Conservation (phyloP, 2,888 invertebrate genomes). For the Chrysolina haemoptera region DNA sequence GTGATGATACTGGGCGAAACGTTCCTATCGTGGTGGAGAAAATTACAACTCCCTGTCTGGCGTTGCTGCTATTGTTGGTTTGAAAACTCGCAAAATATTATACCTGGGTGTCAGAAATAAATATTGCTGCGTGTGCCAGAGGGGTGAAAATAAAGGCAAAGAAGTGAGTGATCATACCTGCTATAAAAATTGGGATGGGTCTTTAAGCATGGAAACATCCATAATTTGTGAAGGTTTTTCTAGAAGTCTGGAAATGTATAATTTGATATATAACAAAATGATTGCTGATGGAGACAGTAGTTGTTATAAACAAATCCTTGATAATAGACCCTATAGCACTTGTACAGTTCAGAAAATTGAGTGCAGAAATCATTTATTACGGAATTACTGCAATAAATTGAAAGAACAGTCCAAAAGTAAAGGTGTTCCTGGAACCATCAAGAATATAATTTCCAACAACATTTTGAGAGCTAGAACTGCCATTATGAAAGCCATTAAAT, state of each 20-base stretch:
- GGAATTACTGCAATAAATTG: conserved; percentile 38
- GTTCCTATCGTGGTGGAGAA: conserved; percentile 8
- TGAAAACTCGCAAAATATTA: conserved; percentile 28
- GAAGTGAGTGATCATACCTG: conserved; percentile 26
- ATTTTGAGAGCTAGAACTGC: conserved; percentile 32
- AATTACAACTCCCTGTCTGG: conserved; percentile 29
- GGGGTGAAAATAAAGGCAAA: neutral
- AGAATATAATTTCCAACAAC: conserved; percentile 3
- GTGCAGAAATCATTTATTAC: conserved; percentile 42
- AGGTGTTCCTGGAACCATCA: neutral
- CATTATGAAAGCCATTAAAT: conserved; percentile 28
- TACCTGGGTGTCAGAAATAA: conserved; percentile 39
- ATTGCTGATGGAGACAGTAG: conserved; percentile 43
- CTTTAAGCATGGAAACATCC: conserved; percentile 45
- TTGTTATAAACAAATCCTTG: conserved; percentile 31
- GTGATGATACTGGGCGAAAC: conserved; percentile 30
- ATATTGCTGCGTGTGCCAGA: conserved; percentile 37
- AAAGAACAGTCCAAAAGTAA: conserved; percentile 12
- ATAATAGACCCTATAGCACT: conserved; percentile 33
- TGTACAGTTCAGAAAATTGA: conserved; percentile 39
- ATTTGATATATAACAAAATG: conserved; percentile 43
- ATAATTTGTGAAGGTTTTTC: conserved; percentile 47
- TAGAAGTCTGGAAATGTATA: conserved; percentile 38
- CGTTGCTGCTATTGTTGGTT: conserved; percentile 36
- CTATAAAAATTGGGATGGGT: conserved; percentile 44